Evolutionary conservation across 2,888 invertebrate species (phyloP), one percentile per base, ranked within the genome.

Genomic region (Hemicrepidius hirtus): DNA sequence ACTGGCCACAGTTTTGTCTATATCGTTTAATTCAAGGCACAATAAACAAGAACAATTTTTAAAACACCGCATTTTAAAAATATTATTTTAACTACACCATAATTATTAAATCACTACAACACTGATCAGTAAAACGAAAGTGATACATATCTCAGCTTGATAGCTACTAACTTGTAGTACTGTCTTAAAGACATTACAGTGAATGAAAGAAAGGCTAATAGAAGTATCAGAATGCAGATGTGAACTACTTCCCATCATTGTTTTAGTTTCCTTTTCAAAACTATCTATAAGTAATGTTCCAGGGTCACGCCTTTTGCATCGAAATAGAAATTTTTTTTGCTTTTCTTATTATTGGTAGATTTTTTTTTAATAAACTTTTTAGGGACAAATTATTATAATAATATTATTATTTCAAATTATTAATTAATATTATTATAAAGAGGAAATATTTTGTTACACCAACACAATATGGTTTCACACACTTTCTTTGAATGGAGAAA

Each of bases 41-140:
- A 94, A 88, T 83, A 92, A 90, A 87, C 94, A 94, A 80, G 88
- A 88, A 86, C 94, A 94, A 81, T 93, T 91, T 88, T 91, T 90
- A 81, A 90, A 88, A 87, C 93, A 93, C 88, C 90, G 90, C 92
- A 92, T 92, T 71, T 78, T 57, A 7, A 32, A 6, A 6, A 18
- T 21, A 21, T 3, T 21, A n/a, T 18, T 37, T 20, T 18, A 1
- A 35, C 50, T 50, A 16, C 57, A 57, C 57, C 55, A 57, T 28
- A 53, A 24, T 13, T n/a, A n/a, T n/a, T 13, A 53, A 53, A 32
- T 16, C 57, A 37, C 55, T 28, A 7, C 66, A 66, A 7, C 66
- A 66, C 41, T n/a, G 20, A 53, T 20, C 41, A 40, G 41, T 44
- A 53, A 64, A 69, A 40, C 35, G 71, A 71, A 71, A 71, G 71